Base-by-base conservation (phyloP, 2,113 vertebrate genomes). In the Apaloderma vittatum region DNA sequence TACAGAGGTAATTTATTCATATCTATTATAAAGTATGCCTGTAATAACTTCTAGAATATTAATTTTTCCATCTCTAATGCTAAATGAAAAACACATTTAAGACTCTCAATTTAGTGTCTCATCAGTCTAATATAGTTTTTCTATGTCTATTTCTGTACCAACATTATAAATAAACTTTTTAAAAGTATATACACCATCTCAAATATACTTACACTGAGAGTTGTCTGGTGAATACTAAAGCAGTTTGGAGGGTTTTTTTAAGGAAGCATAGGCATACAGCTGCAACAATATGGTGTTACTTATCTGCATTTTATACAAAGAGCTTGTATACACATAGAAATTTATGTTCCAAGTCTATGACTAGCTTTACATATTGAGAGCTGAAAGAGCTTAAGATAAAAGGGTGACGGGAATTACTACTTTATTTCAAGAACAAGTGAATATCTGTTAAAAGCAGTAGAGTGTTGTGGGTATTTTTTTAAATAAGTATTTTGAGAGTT, bases 371-470 rank as follows among this genome's bases (percentile, higher is more conserved):
- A 37, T 54, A 52, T 6, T 43, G 37, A 37, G 10, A 90, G 9
- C 32, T 83, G 45, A 79, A 93, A 90, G 26, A 73, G 6, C 18
- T 80, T 80, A 86, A 67, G 55, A 71, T 74, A 80, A 90, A 96
- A 77, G 34, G 2, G 18, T 76, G 67, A 55, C 37, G 59, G 27
- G n/a, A 90, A 51, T 23, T 36, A 5, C 24, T 59, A 9, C 37
- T 63, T 93, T 68, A 27, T 80, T 92, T 92, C 57, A 68, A 71
- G 30, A 73, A 34, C 23, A 58, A 57, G 11, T 48, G 59, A 75
- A 32, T 68, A 55, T 8, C 27, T 46, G 20, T 52, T 59, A 43
- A 92, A 95, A 88, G 32, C 3, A 34, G 4, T 62, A 79, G 84
- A 63, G 27, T 76, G 7, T 51, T 2, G 0, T 40, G 9, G 9